These are phyloP conservation scores for Eulemur rufifrons DNA, from an alignment of 2,113 vertebrate genomes.

Conservation along the genomic window DNA sequence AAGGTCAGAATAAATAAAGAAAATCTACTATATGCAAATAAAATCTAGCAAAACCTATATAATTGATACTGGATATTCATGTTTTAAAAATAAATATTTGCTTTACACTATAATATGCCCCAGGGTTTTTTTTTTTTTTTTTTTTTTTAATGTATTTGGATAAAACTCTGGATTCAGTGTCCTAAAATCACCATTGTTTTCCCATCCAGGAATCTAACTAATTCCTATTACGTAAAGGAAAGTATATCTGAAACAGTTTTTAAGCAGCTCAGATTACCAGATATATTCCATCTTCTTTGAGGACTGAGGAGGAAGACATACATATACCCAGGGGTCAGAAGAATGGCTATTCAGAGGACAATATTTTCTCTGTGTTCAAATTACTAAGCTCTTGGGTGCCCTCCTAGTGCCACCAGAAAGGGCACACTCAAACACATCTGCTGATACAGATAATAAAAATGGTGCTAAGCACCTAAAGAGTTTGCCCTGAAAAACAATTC, in stretches of 20 bases:
- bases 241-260: neutral
- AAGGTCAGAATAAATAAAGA: neutral
- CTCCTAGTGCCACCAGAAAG: neutral
- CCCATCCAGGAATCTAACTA: neutral
- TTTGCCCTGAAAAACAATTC: neutral
- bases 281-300: slow-evolving; percentile 1
- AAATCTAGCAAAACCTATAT: neutral
- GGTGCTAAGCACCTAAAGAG: neutral
- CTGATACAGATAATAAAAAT: neutral
- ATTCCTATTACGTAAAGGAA: neutral
- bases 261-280: neutral
- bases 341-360: neutral
- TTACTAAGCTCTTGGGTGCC: slow-evolving; percentile 27
- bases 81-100: neutral
- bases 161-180: neutral
- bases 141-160: neutral
- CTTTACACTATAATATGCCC: neutral
- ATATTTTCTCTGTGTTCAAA: slow-evolving; percentile 31
- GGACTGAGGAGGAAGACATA: slow-evolving; percentile 8
- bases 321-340: neutral
- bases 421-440: neutral
- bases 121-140: neutral
- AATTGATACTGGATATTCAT: neutral
- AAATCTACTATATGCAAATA: neutral
- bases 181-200: neutral